A percentile compares a stretch with the other conserved stretches of the same genome.
Evolutionary conservation across 2,888 invertebrate species (phyloP).

Genomic region (Hydraecia micacea): DNA sequence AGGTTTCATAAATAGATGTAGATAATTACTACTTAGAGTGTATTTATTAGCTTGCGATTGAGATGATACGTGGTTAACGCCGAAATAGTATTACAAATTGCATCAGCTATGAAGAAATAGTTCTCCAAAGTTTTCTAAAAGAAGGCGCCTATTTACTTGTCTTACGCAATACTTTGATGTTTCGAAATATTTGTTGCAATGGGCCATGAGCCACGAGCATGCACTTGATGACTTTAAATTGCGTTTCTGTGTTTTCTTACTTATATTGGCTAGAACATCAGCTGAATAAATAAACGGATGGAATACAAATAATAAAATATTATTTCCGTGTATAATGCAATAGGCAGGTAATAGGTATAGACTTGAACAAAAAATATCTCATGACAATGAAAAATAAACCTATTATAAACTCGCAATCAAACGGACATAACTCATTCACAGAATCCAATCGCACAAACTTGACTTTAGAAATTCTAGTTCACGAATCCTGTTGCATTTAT

Average conservation of each 20-base stretch:
- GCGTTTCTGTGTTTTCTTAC: conserved; percentile 22
- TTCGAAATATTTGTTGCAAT: conserved; percentile 46
- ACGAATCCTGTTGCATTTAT: conserved; percentile 66
- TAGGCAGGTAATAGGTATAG: not conserved
- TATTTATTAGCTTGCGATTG: conserved; percentile 1
- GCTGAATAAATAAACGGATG: conserved; percentile 20
- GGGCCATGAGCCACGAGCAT: conserved; percentile 31
- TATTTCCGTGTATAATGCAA: conserved; percentile 15
- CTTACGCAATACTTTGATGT: conserved; percentile 29
- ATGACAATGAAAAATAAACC: conserved; percentile 1
- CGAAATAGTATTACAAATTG: conserved; percentile 29
- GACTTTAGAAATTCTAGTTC: conserved; percentile 58
- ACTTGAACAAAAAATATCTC: not conserved
- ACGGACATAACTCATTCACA: conserved; percentile 9
- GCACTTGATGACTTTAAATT: conserved; percentile 45
- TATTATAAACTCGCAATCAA: not conserved
- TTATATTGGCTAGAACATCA: conserved; percentile 7
- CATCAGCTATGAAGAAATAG: conserved; percentile 40
- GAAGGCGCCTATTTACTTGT: conserved; percentile 11
- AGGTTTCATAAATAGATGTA: conserved; percentile 46
- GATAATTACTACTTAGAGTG: conserved; percentile 39
- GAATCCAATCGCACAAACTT: conserved; percentile 54
- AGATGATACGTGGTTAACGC: not conserved
- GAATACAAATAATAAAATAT: conserved; percentile 13
- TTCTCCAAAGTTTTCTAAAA: conserved; percentile 34